Base-by-base conservation (phyloP, 2,797 vertebrate species). In the Propithecus perrieri region DNA sequence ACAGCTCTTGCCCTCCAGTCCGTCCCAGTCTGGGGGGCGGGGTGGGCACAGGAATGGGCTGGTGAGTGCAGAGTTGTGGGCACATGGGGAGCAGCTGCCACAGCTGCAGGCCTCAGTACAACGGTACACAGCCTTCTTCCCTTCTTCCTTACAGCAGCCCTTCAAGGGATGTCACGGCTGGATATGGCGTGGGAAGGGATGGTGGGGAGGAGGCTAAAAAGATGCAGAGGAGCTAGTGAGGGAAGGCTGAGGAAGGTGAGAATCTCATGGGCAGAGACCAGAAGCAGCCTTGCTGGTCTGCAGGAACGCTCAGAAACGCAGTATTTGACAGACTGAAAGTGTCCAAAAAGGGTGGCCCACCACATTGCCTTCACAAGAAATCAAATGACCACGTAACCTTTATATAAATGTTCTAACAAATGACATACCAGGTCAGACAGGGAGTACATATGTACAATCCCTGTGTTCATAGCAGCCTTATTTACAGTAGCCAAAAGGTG, bases 351-450 rank as follows among this genome's bases (percentile, higher is more conserved):
- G 33, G 41, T 20, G 30, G 43, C 67, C n/a, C 20, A 11, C 30
- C 14, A 13, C 26, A 1, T 6, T 14, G 55, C 43, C 72, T 63
- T 63, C 76, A 28, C 1, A 2, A 18, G n/a, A 22, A 10, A 17
- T 48, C 43, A 1, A 74, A 15, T 28, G 71, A 8, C 35, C 33
- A 2, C 2, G 26, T 61, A 30, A 69, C 35, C 43, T 63, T 61
- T 53, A 38, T 43, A 18, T 2, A 2, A 14, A 13, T 2, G 1
- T 57, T 18, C 63, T 12, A 33, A 87, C 63, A 41, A 43, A 38
- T 22, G 46, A n/a, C 41, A n/a, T 8, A 20, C 6, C 1, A 0
- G 0, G 17, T 8, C 15, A 17, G 2, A 15, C 7, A 2, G 28
- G 7, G 7, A 17, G 13, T 15, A 5, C 11, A 24, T 28, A 22